Percentiles rank a stretch among this genome's conserved stretches.
Evolutionary conservation across 2,888 invertebrate genomes (phyloP).

Genomic region (Drosophila mercatorum): DNA sequence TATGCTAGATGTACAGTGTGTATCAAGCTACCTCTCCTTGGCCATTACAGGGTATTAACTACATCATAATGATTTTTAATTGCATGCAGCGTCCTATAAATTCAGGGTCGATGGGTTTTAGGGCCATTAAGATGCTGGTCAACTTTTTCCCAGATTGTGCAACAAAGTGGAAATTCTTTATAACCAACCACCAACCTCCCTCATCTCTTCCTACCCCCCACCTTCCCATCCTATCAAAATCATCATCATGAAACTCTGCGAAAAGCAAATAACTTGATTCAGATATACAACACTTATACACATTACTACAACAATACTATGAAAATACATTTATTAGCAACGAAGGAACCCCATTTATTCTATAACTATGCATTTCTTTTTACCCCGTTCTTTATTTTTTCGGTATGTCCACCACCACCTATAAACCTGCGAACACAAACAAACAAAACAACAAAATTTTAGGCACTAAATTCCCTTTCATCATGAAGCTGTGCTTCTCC

Average conservation of each 20-base stretch:
- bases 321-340: constrained; percentile 36
- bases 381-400: constrained; percentile 11
- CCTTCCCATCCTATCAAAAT: neutral
- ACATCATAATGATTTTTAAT: constrained; percentile 50
- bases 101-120: constrained; percentile 2
- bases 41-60: neutral
- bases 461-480: constrained; percentile 99
- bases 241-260: constrained; percentile 53
- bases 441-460: constrained; percentile 2
- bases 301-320: constrained; percentile 73
- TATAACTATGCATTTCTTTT: constrained; percentile 65
- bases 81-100: constrained; percentile 30
- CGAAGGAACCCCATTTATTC: constrained; percentile 51
- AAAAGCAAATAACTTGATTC: constrained; percentile 76
- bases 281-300: constrained; percentile 78
- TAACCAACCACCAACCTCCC: neutral
- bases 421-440: constrained; percentile 12
- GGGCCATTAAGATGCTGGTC: constrained; percentile 25
- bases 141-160: constrained; percentile 17
- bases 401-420: neutral
- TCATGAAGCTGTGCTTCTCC: constrained; percentile 99
- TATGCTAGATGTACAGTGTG: neutral
- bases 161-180: constrained; percentile 33
- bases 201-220: neutral
- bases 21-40: too few species aligned